Evolutionary conservation across 1,140 invertebrate species (phyloP).

Genomic region (Penaeus vannamei): DNA sequence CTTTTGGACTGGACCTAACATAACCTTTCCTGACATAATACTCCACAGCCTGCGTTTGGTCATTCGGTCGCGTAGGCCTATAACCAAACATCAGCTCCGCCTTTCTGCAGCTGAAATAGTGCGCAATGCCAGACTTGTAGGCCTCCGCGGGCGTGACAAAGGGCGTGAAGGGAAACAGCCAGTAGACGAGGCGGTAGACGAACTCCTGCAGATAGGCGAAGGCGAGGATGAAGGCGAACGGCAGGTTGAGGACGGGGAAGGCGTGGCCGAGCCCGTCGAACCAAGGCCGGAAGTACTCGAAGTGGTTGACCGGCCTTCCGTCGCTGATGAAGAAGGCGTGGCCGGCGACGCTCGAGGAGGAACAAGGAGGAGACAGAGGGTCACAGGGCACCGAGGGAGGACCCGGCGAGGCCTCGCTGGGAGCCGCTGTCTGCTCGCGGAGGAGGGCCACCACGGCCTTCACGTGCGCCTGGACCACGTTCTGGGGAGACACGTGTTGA

Average conservation of each 20-base stretch:
- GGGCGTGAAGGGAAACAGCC: constrained; percentile 27
- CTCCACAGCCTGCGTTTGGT: constrained; percentile 39
- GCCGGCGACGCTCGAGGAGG: background rate
- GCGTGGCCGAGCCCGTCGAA: constrained; percentile 29
- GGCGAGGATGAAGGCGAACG: constrained; percentile 17
- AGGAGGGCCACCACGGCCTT: constrained; percentile 41
- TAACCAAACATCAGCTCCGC: constrained; percentile 20
- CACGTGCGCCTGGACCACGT: constrained; percentile 40
- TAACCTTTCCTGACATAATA: background rate
- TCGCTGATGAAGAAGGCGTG: constrained; percentile 49
- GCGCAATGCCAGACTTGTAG: constrained; percentile 29
- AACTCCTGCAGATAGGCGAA: constrained; percentile 28
- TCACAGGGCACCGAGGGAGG: too few species aligned
- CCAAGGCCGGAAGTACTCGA: constrained; percentile 48
- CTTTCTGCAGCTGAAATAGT: constrained; percentile 42
- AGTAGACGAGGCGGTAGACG: constrained; percentile 14
- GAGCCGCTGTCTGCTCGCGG: background rate
- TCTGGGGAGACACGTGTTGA: background rate
- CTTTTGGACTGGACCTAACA: too few species aligned
- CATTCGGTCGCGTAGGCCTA: constrained; percentile 36
- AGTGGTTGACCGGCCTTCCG: constrained; percentile 36
- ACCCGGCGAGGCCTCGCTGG: background rate
- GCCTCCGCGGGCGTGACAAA: constrained; percentile 42
- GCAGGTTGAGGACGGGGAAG: constrained; percentile 27
- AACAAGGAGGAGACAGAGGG: background rate